Evolutionary conservation across 1,140 invertebrate species (phyloP).

Genomic region (Sitobion miscanthi): DNA sequence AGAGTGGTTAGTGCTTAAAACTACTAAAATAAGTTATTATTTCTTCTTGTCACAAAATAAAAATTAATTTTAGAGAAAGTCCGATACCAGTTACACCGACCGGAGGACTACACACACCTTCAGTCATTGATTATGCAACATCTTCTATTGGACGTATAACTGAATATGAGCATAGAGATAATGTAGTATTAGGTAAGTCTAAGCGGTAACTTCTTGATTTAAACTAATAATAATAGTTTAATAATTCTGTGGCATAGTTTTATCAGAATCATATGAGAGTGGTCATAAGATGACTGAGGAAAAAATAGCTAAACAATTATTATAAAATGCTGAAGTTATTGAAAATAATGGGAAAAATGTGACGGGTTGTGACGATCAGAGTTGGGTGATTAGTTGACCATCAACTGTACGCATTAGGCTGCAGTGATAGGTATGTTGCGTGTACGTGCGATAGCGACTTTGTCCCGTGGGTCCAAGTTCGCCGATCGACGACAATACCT

Average conservation of each 20-base stretch:
- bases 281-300: constrained; percentile 66
- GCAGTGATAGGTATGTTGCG: no score
- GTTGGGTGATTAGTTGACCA: no score
- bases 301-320: constrained; percentile 72
- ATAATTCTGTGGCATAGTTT: not conserved
- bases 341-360: constrained; percentile 69
- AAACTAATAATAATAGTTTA: not conserved
- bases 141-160: constrained; percentile 40
- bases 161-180: constrained; percentile 32
- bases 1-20: no score
- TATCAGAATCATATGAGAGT: not conserved
- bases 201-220: not conserved
- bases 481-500: no score
- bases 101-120: constrained; percentile 43
- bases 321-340: constrained; percentile 72
- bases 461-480: no score
- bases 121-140: constrained; percentile 20
- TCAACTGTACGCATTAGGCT: no score
- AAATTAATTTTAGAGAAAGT: constrained; percentile 53
- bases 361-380: no score
- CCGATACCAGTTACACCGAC: constrained; percentile 56
- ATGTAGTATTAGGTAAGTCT: constrained; percentile 18
- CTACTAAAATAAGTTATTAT: not conserved
- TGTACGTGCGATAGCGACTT: no score
- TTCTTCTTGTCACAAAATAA: not conserved